Evolutionary conservation across 2,113 vertebrate species (phyloP).

Genomic region (Fulmarus glacialis): DNA sequence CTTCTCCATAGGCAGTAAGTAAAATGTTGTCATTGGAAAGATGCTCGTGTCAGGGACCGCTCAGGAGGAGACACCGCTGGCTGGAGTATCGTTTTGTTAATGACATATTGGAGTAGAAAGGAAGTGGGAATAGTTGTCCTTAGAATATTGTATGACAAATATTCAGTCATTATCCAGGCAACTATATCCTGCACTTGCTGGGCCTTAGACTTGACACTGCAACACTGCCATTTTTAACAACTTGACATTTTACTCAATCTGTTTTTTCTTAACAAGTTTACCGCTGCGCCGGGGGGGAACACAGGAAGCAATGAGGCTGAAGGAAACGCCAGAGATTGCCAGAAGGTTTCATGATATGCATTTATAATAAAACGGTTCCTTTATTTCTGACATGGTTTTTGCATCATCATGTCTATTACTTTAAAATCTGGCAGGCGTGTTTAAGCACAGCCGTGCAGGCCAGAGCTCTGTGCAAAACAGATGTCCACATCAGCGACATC

Average conservation of each 20-base stretch:
- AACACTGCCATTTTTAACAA: constrained; percentile 16
- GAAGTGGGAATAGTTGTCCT: background rate
- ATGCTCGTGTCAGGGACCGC: background rate
- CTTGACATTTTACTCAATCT: constrained; percentile 25
- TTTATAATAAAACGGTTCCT: background rate
- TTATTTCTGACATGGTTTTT: constrained; percentile 1
- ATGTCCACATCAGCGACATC: constrained; percentile 52
- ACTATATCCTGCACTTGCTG: background rate
- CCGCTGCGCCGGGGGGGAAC: rapidly evolving
- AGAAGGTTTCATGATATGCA: background rate
- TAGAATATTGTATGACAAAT: background rate
- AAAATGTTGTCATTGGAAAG: background rate
- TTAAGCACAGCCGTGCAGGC: background rate
- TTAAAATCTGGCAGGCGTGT: background rate
- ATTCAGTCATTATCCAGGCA: background rate
- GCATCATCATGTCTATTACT: background rate
- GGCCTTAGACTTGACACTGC: background rate
- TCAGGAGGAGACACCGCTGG: background rate
- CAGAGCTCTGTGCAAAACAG: constrained; percentile 56
- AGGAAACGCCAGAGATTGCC: background rate
- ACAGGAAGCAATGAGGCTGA: background rate
- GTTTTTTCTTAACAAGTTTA: background rate
- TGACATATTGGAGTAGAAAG: background rate
- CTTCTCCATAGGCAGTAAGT: background rate
- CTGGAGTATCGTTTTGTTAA: background rate